These are phyloP conservation scores for Gymnocheta viridis DNA, from an alignment of 2,888 invertebrate genomes.

Conservation along the genomic window DNA sequence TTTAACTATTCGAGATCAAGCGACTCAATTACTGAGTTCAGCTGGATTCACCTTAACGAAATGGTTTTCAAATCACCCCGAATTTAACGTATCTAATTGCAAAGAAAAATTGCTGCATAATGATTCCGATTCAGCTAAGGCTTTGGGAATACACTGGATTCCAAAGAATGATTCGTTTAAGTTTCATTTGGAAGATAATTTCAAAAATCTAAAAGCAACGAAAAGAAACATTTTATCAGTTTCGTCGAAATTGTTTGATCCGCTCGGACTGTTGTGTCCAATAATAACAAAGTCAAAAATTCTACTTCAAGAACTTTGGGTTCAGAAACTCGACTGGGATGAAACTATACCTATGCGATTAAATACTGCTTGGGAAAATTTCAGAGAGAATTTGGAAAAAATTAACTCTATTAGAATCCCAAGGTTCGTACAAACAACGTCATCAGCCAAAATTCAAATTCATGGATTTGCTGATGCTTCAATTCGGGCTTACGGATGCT, in stretches of 20 bases:
- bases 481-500: not conserved
- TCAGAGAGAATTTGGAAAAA: no score
- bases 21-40: constrained; percentile 12
- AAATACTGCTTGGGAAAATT: no score
- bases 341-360: no score
- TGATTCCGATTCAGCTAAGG: constrained; percentile 48
- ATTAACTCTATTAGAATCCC: not conserved
- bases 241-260: constrained; percentile 10
- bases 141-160: constrained; percentile 53
- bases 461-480: not conserved
- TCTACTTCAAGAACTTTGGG: no score
- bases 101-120: constrained; percentile 34
- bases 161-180: constrained; percentile 36
- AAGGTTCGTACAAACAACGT: not conserved
- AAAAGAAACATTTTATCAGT: no score
- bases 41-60: constrained; percentile 49
- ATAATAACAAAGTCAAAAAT: no score
- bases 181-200: constrained; percentile 54
- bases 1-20: not conserved
- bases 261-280: no score
- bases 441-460: not conserved
- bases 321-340: no score
- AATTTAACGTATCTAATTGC: not conserved
- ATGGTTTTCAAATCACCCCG: constrained; percentile 50
- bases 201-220: constrained; percentile 11